Base-by-base conservation (phyloP, 2,888 invertebrate genomes). In the Leptothorax acervorum region DNA sequence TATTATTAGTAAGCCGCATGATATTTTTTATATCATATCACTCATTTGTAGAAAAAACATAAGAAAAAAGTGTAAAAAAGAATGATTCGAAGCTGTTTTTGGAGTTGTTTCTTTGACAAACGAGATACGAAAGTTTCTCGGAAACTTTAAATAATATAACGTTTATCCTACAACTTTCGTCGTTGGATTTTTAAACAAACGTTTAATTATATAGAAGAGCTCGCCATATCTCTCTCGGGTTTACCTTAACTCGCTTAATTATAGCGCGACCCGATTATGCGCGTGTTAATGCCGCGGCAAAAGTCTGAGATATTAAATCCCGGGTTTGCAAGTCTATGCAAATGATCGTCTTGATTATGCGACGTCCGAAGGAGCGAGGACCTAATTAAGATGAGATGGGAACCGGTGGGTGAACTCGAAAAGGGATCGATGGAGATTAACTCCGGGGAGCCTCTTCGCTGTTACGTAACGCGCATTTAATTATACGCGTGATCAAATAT, bases 301-400 rank as follows among this genome's bases (percentile, higher is more conserved):
- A 48, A 81, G 3, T 81, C 60, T 28, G 48, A 73, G 48, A 73
- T 81, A 73, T 81, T 62, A 73, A 73, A 39, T 60, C 18, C 42
- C 8, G 23, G n/a, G n/a, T 28, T 62, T 48, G 73, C 39, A 62
- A 73, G 23, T 81, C 35, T 65, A 76, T 76, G 76, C 65, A 71
- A 62, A 71, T 73, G 45, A 60, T 48, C 57, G 8, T 48, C 18
- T 60, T 31, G 68, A 78, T 78, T 78, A 45, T 55, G 68, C 71
- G 57, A 79, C 12, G 48, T 48, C 60, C 39, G 28, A 28, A 48
- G 31, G 31, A 39, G 60, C 42, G 60, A 39, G 73, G 48, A 48
- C 18, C 60, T 51, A 73, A 81, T 81, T 81, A 73, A 71, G 74
- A 60, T 18, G 35, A 57, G 71, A 57, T 2, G 39, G 53, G 18